These are phyloP conservation scores for Pristionchus mayeri DNA, from an alignment of 2,888 invertebrate genomes.

Conservation along the genomic window DNA sequence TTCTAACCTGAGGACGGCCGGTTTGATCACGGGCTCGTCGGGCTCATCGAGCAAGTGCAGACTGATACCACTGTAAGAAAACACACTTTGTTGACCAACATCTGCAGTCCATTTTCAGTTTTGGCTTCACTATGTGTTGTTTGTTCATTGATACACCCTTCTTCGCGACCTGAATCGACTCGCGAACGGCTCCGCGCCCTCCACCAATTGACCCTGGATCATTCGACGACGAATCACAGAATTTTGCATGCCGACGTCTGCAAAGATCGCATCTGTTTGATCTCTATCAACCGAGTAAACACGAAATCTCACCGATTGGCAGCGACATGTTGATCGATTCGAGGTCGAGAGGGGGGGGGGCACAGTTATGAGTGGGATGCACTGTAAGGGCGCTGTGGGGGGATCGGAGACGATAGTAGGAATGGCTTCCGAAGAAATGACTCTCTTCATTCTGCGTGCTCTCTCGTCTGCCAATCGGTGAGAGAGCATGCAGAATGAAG, in stretches of 20 bases:
- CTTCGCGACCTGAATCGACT: constrained; percentile 6
- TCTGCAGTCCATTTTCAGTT: background rate
- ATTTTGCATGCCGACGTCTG: constrained; percentile 55
- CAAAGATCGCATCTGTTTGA: background rate
- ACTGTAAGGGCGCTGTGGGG: background rate
- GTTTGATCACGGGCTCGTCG: constrained; percentile 3
- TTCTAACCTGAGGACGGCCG: background rate
- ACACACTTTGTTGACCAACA: background rate
- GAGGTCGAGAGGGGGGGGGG: background rate
- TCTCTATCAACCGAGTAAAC: constrained; percentile 5
- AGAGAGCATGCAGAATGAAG: too few species aligned
- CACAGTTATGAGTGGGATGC: background rate
- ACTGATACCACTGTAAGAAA: background rate
- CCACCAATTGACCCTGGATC: constrained; percentile 62
- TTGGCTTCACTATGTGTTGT: too few species aligned
- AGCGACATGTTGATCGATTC: background rate
- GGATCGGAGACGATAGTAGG: too few species aligned
- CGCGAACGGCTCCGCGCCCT: background rate
- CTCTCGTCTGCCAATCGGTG: too few species aligned
- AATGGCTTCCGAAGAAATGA: too few species aligned
- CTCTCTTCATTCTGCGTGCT: too few species aligned
- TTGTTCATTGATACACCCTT: background rate
- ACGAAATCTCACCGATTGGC: background rate
- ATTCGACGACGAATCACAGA: constrained; percentile 61
- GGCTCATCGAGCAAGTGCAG: background rate